Evolutionary conservation across 2,797 vertebrate genomes (phyloP), one percentile per base, ranked within the genome.

Genomic region (Parotocinclus haroldoi): DNA sequence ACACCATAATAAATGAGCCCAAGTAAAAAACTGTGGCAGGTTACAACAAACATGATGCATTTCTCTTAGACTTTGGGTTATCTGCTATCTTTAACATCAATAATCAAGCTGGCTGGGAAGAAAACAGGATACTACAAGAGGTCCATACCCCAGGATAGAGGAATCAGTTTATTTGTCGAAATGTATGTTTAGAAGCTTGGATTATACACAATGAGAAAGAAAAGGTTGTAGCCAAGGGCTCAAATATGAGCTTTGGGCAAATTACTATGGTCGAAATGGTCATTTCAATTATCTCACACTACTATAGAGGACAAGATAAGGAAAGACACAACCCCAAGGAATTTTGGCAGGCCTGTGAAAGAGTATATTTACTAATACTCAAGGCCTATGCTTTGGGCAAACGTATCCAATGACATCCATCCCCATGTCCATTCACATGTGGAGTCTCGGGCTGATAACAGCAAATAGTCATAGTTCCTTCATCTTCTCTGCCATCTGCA

Each of bases 401-500:
- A 48, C 27, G 17, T 48, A 37, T 1, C 19, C n/a, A 54, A 42
- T 40, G 58, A 54, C 18, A 46, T 13, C 16, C 7, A 44, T 46
- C 36, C 14, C 13, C n/a, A 55, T 60, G 62, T 55, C 50, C 18
- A 36, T 69, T 66, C 27, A 27, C 61, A 61, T 42, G 39, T 38
- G 46, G 52, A 19, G 58, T 37, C 7, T 63, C 36, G 48, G 54
- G 64, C 44, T 58, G 58, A 69, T 74, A 66, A 65, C 17, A 58
- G 66, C 58, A 36, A 70, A 36, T 63, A 69, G 66, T 67, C 60
- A 75, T 55, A 44, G 65, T 71, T 71, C 60, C 72, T 63, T 76
- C 65, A 59, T 79, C 74, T 67, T 58, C 38, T 38, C 53, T 68
- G 61, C 73, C 70, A 78, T 78, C 72, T 77, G 75, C 74, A 56